Conservation (phyloP, 2,113 vertebrate species). For the Tachysurus fulvidraco region DNA sequence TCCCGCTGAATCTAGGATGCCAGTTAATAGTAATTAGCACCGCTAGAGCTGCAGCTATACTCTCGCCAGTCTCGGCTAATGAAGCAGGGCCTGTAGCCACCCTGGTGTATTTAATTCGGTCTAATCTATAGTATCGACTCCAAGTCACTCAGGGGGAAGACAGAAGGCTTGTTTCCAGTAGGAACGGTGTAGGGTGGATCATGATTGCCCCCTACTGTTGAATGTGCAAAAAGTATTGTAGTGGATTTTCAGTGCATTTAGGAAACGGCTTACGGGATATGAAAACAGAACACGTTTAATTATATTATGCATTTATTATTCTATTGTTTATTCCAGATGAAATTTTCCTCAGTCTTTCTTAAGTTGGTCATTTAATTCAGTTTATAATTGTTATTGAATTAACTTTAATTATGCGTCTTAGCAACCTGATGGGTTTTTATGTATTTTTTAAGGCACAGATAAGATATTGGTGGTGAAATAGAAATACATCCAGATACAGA, state of each 20-base stretch:
- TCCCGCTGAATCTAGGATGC: constrained; percentile 54
- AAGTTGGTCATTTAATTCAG: no score
- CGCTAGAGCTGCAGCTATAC: constrained; percentile 61
- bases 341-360: background rate
- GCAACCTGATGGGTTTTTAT: background rate
- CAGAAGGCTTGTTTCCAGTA: background rate
- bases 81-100: constrained; percentile 57
- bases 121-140: constrained; percentile 65
- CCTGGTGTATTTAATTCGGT: constrained; percentile 57
- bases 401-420: background rate
- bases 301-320: no score
- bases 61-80: constrained; percentile 61
- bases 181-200: constrained; percentile 28
- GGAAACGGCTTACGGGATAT: background rate
- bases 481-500: background rate
- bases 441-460: background rate
- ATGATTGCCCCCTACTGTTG: constrained; percentile 67
- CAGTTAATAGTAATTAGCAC: constrained; percentile 69
- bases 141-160: constrained; percentile 1
- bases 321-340: background rate
- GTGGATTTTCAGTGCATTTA: background rate
- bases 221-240: background rate
- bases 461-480: background rate
- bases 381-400: no score
- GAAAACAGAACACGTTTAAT: no score